Evolutionary conservation across 2,888 invertebrate genomes (phyloP).

Genomic region (Pegoplata infirma): DNA sequence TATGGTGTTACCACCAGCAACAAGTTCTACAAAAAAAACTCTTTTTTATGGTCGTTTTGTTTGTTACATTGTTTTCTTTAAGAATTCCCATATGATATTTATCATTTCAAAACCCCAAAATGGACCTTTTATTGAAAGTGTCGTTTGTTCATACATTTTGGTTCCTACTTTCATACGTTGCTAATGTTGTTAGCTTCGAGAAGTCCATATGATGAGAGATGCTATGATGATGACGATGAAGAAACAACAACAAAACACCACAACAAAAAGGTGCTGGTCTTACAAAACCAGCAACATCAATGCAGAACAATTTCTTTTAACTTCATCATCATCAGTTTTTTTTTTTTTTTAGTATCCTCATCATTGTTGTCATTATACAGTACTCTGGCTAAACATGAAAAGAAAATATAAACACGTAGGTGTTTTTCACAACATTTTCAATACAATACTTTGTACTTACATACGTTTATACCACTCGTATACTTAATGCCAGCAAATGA

Average conservation of each 20-base stretch:
- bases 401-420: slow-evolving; percentile 59
- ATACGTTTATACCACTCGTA: too few species aligned
- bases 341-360: slow-evolving; percentile 27
- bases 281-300: slow-evolving; percentile 43
- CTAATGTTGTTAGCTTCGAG: too few species aligned
- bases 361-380: slow-evolving; percentile 41
- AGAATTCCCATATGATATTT: slow-evolving; percentile 63
- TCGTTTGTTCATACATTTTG: slow-evolving; percentile 41
- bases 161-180: too few species aligned
- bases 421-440: slow-evolving; percentile 58
- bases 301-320: slow-evolving; percentile 43
- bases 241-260: background rate
- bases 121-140: slow-evolving; percentile 61
- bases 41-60: slow-evolving; percentile 39
- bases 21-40: slow-evolving; percentile 42
- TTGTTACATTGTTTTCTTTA: slow-evolving; percentile 45
- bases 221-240: background rate
- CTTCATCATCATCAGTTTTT: slow-evolving; percentile 39
- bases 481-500: slow-evolving; percentile 52
- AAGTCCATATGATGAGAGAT: background rate
- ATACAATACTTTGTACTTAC: slow-evolving; percentile 17
- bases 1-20: slow-evolving; percentile 37
- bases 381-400: slow-evolving; percentile 30
- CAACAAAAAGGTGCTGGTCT: slow-evolving; percentile 54
- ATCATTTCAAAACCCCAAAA: slow-evolving; percentile 60